Percentiles rank a stretch among this genome's conserved stretches.
Conservation (phyloP, 2,113 vertebrate genomes). For the Gila orcuttii region DNA sequence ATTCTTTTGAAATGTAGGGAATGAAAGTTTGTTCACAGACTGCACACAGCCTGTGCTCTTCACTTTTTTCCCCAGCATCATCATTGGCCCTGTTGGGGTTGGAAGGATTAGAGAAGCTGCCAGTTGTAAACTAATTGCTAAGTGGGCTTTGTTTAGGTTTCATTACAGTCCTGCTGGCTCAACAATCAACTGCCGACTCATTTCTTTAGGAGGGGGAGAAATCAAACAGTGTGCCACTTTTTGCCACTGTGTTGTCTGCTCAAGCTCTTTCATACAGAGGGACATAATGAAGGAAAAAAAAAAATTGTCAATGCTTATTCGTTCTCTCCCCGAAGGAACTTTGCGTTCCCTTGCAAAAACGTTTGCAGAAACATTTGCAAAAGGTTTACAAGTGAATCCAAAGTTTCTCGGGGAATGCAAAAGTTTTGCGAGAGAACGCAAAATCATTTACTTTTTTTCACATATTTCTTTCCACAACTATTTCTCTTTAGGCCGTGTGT, state of each 20-base stretch:
- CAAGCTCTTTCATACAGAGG: background rate
- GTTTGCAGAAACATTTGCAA: too few relatives aligned
- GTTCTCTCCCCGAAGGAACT: too few relatives aligned
- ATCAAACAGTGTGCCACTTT: constrained; percentile 14
- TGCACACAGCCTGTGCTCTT: constrained; percentile 22
- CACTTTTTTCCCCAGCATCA: background rate
- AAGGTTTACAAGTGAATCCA: too few relatives aligned
- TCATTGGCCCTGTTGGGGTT: constrained; percentile 7
- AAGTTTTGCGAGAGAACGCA: too few relatives aligned
- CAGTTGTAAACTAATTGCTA: constrained; percentile 46
- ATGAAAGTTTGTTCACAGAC: constrained; percentile 2
- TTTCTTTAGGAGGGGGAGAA: constrained; percentile 14
- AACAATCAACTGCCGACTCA: constrained; percentile 26
- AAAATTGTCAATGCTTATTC: too few relatives aligned
- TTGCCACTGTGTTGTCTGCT: constrained; percentile 9
- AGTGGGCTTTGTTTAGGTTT: constrained; percentile 40
- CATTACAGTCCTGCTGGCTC: constrained; percentile 34
- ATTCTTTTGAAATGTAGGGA: background rate
- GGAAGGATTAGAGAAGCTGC: background rate
- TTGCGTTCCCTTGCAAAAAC: too few relatives aligned
- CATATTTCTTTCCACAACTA: too few relatives aligned
- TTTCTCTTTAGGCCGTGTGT: too few relatives aligned
- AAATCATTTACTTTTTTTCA: too few relatives aligned
- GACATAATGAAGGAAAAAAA: too few relatives aligned
- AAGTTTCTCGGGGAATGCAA: too few relatives aligned